Evolutionary conservation across 2,888 invertebrate genomes (phyloP).

Genomic region (Schizaphis graminum): DNA sequence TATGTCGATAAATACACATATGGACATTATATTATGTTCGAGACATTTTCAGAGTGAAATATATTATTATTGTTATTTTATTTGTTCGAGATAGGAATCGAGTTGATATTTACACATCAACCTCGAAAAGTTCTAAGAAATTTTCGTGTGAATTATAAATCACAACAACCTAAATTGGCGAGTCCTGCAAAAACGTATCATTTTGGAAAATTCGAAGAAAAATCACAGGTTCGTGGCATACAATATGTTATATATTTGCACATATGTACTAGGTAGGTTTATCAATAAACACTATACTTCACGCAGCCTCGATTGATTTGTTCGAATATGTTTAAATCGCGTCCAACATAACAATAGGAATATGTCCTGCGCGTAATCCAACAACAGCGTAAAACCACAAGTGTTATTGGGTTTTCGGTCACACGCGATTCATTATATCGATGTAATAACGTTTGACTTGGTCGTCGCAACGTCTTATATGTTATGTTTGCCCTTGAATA

Average conservation of each 20-base stretch:
- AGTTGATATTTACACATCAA: neutral
- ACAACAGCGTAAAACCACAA: neutral
- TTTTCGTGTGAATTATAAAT: neutral
- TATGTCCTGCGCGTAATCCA: neutral
- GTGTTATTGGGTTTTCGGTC: neutral
- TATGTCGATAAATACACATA: neutral
- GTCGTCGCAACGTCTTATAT: neutral
- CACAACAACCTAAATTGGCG: neutral
- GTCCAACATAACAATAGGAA: neutral
- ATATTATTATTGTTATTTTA: neutral
- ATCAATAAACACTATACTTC: neutral
- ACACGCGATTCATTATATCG: neutral
- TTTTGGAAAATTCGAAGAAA: neutral
- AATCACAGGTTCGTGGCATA: neutral
- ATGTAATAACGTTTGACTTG: conserved; percentile 16
- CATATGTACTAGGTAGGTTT: neutral
- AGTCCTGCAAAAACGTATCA: neutral
- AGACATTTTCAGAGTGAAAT: neutral
- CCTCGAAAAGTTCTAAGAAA: neutral
- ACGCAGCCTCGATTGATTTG: neutral
- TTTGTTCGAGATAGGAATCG: neutral
- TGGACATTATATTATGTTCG: neutral
- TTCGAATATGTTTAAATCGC: neutral
- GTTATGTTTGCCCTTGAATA: conserved; percentile 11
- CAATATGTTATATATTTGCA: neutral